These are phyloP conservation scores for Rhagophthalmus giganteus DNA, from an alignment of 2,888 invertebrate species.

Conservation along the genomic window DNA sequence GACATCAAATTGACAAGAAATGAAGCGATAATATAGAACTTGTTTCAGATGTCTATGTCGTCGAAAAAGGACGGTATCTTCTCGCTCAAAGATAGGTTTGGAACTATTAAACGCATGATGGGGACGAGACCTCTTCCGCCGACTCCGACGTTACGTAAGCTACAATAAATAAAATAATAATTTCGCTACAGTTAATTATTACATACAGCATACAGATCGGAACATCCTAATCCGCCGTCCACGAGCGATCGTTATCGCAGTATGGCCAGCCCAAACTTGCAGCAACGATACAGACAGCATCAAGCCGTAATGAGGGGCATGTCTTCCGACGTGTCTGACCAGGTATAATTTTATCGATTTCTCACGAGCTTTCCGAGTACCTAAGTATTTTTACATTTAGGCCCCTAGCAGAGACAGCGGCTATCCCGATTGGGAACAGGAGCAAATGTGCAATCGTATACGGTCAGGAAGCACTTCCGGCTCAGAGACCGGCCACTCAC, in stretches of 20 bases:
- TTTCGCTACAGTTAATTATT: background rate
- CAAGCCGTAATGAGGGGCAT: conserved; percentile 59
- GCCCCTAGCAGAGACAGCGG: conserved; percentile 54
- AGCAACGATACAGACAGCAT: conserved; percentile 63
- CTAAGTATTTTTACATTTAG: conserved; percentile 35
- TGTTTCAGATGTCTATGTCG: conserved; percentile 46
- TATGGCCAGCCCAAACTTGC: conserved; percentile 53
- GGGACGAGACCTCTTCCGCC: conserved; percentile 61
- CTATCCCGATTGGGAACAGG: conserved; percentile 56
- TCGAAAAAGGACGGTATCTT: conserved; percentile 47
- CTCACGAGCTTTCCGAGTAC: too few species aligned
- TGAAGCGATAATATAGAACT: conserved; percentile 48
- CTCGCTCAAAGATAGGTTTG: conserved; percentile 57
- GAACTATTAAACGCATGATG: conserved; percentile 55
- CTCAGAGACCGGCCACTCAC: conserved; percentile 43
- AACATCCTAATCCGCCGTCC: conserved; percentile 41
- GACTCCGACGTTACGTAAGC: conserved; percentile 50
- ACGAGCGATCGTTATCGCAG: conserved; percentile 37
- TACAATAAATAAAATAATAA: background rate
- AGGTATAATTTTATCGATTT: conserved; percentile 18
- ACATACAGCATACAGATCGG: conserved; percentile 44
- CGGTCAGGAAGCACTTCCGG: conserved; percentile 53
- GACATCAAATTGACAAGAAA: conserved; percentile 31
- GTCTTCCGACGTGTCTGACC: conserved; percentile 43
- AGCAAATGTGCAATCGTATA: conserved; percentile 46